phyloP scores from a whole-genome alignment of 2,113 vertebrate genomes.

The Labeo rohita region DNA sequence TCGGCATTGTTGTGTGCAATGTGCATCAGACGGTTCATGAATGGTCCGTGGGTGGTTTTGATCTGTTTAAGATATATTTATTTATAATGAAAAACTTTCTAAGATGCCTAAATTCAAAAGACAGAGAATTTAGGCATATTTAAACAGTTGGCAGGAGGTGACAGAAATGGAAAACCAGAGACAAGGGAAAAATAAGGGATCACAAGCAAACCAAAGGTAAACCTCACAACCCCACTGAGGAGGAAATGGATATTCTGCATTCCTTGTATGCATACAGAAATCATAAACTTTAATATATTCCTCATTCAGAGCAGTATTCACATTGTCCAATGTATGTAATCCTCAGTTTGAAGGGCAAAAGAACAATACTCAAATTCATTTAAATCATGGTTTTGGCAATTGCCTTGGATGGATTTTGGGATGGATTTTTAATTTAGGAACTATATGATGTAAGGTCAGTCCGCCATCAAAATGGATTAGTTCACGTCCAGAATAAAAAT shows the following conservation, averaged over 20 bases:
- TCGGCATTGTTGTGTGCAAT: background rate
- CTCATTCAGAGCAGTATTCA: too few relatives aligned
- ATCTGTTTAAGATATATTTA: background rate
- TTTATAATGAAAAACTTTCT: background rate
- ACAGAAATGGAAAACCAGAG: background rate
- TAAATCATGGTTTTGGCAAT: background rate
- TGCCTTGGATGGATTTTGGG: background rate
- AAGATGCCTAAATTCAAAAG: background rate
- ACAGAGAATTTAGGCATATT: too few relatives aligned
- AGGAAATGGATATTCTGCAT: background rate
- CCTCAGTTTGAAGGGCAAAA: background rate
- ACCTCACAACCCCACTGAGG: background rate
- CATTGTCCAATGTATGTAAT: background rate
- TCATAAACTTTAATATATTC: background rate
- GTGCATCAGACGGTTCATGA: background rate
- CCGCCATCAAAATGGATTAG: background rate
- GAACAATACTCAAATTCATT: background rate
- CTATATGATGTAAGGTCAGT: background rate
- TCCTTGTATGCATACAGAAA: too few relatives aligned
- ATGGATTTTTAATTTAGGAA: background rate
- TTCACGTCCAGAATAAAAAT: too few relatives aligned
- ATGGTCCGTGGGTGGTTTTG: background rate
- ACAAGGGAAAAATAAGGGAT: background rate
- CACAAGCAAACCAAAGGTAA: background rate
- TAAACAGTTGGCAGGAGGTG: background rate